Percentiles rank a stretch among this genome's conserved stretches.
These are phyloP conservation scores for Arnoldichthys spilopterus DNA, from an alignment of 2,797 vertebrate genomes.

Conservation along the genomic window DNA sequence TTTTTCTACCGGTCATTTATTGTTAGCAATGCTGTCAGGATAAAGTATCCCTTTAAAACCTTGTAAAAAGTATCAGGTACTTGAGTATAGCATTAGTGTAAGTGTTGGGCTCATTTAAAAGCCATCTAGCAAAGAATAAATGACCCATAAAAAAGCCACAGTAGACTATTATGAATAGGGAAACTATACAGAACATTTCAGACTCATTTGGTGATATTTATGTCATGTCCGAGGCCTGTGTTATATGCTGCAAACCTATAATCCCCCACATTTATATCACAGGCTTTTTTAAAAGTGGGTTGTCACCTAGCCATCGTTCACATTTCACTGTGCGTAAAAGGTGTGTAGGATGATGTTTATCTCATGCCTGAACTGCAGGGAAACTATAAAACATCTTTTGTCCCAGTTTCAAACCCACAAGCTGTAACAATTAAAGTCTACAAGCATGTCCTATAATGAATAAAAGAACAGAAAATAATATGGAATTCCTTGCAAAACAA, in stretches of 20 bases:
- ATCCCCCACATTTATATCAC: neutral
- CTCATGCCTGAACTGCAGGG: neutral
- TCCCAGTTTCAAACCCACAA: neutral
- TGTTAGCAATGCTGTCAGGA: too few species aligned
- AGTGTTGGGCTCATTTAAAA: neutral
- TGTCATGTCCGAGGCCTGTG: neutral
- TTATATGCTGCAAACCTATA: neutral
- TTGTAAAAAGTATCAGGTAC: neutral
- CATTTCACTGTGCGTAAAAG: slow-evolving; percentile 10
- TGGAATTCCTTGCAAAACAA: slow-evolving; percentile 15
- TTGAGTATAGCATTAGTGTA: neutral
- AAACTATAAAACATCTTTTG: slow-evolving; percentile 25
- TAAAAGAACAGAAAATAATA: neutral
- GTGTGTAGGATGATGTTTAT: slow-evolving; percentile 9
- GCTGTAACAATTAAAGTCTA: slow-evolving; percentile 13
- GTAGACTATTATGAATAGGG: neutral
- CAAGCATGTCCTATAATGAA: neutral
- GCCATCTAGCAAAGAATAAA: slow-evolving; percentile 2
- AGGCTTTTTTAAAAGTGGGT: neutral
- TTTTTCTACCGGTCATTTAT: too few species aligned
- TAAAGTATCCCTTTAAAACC: neutral
- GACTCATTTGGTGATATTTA: neutral
- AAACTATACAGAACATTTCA: neutral
- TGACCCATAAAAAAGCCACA: neutral
- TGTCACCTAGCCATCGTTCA: neutral